Conservation (phyloP, 2,113 vertebrate species). For the Hyperopisus bebe region DNA sequence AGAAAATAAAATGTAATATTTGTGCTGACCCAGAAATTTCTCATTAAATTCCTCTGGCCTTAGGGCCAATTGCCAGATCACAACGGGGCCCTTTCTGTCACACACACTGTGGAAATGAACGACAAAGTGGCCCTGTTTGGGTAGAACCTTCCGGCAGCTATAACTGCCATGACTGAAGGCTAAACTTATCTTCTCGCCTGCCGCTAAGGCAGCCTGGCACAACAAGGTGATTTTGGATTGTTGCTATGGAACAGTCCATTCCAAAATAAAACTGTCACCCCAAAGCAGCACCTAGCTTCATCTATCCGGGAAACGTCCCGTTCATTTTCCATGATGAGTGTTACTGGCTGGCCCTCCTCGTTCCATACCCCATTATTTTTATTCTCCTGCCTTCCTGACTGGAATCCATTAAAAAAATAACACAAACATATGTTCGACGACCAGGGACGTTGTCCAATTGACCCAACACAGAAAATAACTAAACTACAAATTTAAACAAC, state of each 20-base stretch:
- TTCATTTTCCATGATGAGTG: neutral
- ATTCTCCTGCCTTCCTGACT: neutral
- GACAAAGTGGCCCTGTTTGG: neutral
- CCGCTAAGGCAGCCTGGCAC: neutral
- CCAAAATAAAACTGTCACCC: slow-evolving; percentile 8
- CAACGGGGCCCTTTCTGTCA: neutral
- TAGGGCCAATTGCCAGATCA: neutral
- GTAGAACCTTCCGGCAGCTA: neutral
- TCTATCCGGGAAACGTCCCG: neutral
- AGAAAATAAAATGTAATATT: neutral
- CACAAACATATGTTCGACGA: neutral
- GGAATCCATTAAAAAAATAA: neutral
- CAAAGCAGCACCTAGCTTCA: neutral
- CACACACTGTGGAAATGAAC: neutral
- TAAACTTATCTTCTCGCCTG: neutral
- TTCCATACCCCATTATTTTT: neutral
- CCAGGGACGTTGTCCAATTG: neutral
- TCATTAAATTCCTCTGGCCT: neutral
- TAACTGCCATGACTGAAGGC: neutral
- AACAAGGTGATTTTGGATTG: neutral
- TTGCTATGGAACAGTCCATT: slow-evolving; percentile 7
- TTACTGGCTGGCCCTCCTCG: neutral
- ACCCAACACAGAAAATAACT: neutral
- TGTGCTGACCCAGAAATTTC: neutral
- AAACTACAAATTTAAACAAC: neutral